Conservation (phyloP, 1,140 invertebrate species). For the Neodiprion lecontei region DNA sequence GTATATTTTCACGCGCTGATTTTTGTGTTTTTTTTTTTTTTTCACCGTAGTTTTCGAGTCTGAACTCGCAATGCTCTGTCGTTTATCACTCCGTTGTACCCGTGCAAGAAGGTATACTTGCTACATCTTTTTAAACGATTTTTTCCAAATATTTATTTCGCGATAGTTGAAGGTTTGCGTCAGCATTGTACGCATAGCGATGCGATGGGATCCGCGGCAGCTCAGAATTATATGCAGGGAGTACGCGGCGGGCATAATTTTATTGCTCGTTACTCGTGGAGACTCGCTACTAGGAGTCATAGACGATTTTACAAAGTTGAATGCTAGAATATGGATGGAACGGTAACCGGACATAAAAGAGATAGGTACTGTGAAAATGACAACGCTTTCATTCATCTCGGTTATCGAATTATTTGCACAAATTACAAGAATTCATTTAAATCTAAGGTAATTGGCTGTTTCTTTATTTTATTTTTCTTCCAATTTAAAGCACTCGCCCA, state of each 20-base stretch:
- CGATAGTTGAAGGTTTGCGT: too few species aligned
- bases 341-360: background rate
- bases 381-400: background rate
- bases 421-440: slow-evolving; percentile 37
- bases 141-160: too few species aligned
- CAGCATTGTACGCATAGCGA: too few species aligned
- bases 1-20: too few species aligned
- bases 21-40: too few species aligned
- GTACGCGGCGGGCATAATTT: background rate
- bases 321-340: background rate
- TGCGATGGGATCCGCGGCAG: too few species aligned
- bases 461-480: background rate
- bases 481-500: background rate
- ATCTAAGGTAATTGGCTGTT: background rate
- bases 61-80: too few species aligned
- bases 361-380: background rate
- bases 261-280: slow-evolving; percentile 1
- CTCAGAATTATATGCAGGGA: too few species aligned
- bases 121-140: too few species aligned
- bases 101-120: too few species aligned
- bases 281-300: background rate
- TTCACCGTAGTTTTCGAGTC: too few species aligned
- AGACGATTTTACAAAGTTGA: background rate
- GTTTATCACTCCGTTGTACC: too few species aligned
- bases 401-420: slow-evolving; percentile 53